Conservation (phyloP, 1,140 invertebrate species). For the Hypothenemus hampei region DNA sequence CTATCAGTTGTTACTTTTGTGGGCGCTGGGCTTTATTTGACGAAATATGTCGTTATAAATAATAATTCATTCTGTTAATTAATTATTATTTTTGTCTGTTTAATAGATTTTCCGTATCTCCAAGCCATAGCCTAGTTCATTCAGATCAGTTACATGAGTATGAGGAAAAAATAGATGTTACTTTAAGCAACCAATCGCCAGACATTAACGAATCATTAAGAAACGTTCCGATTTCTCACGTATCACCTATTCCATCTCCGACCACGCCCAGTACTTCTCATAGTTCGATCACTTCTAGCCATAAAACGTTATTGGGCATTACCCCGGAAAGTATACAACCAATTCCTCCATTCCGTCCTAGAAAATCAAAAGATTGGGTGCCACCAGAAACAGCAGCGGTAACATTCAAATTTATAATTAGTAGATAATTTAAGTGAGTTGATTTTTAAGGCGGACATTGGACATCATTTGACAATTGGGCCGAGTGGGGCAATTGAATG, state of each 20-base stretch:
- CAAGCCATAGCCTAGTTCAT: constrained; percentile 38
- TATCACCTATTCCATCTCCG: constrained; percentile 32
- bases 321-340: constrained; percentile 48
- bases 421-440: too few species aligned
- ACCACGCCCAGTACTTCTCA: constrained; percentile 33
- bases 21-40: too few species aligned
- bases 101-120: constrained; percentile 44
- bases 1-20: too few species aligned
- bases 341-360: constrained; percentile 52
- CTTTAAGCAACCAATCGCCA: constrained; percentile 4
- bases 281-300: constrained; percentile 32
- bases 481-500: constrained; percentile 61
- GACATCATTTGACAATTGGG: constrained; percentile 57
- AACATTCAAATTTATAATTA: background rate
- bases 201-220: constrained; percentile 23
- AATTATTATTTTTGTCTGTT: too few species aligned
- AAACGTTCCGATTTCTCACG: constrained; percentile 22
- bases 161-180: constrained; percentile 31
- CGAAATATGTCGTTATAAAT: too few species aligned
- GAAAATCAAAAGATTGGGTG: constrained; percentile 50
- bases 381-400: constrained; percentile 35
- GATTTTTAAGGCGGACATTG: constrained; percentile 30
- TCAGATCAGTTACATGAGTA: constrained; percentile 26
- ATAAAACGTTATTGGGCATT: constrained; percentile 41
- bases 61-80: too few species aligned